These are phyloP conservation scores for Drosophila dives DNA, from an alignment of 2,888 invertebrate species.

Conservation along the genomic window DNA sequence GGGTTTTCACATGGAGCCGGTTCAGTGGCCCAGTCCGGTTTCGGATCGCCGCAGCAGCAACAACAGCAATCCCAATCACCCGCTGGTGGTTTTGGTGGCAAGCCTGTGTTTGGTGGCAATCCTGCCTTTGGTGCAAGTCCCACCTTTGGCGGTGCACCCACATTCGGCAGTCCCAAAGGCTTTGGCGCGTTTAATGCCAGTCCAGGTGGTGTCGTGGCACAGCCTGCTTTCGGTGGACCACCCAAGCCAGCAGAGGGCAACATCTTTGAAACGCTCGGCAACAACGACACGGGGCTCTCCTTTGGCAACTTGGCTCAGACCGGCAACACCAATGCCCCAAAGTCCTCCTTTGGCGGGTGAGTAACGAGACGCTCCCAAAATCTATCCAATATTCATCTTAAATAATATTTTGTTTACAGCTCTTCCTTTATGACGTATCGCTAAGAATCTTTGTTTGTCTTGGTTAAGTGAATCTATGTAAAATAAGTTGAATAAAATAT, in stretches of 20 bases:
- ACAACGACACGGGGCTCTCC: conserved; percentile 81
- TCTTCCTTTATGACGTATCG: conserved; percentile 70
- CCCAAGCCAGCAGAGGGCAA: conserved; percentile 75
- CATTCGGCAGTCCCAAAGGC: conserved; percentile 82
- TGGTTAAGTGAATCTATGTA: conserved; percentile 24
- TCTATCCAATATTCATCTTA: background rate
- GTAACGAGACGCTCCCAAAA: conserved; percentile 5
- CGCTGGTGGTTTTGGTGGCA: conserved; percentile 81
- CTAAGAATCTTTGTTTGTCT: conserved; percentile 36
- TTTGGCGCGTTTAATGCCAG: conserved; percentile 78
- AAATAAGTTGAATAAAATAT: conserved; percentile 23
- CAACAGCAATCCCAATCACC: conserved; percentile 54
- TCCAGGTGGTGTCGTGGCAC: conserved; percentile 48
- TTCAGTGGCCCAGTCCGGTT: conserved; percentile 80
- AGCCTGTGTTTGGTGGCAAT: conserved; percentile 83
- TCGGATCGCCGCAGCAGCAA: conserved; percentile 80
- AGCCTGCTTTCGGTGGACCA: conserved; percentile 66
- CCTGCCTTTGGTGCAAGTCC: conserved; percentile 83
- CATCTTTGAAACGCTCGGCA: conserved; percentile 83
- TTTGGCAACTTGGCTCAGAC: conserved; percentile 84
- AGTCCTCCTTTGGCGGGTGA: conserved; percentile 84
- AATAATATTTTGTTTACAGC: conserved; percentile 27
- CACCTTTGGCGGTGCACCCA: conserved; percentile 83
- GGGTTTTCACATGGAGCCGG: conserved; percentile 74
- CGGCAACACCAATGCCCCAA: conserved; percentile 76